Evolutionary conservation across 2,888 invertebrate species (phyloP), one percentile per base, ranked within the genome.

Genomic region (Heliothis peltigera): DNA sequence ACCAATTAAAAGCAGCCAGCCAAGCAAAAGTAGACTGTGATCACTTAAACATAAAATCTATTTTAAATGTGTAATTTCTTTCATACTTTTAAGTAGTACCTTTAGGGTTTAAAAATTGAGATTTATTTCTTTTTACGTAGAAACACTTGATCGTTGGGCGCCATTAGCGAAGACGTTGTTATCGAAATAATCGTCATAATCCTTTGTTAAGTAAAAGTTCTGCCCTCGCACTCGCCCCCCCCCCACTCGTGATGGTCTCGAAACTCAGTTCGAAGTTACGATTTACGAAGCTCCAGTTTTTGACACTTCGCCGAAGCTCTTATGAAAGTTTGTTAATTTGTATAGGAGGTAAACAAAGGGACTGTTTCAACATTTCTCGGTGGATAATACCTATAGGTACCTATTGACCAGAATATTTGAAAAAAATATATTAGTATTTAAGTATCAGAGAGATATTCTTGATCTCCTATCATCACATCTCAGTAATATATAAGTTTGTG

Each of bases 241-340:
- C 48, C 10, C 4, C n/a, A 39, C 10, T 39, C 35, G 21, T 61
- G 49, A 51, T 21, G 32, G 43, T 32, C 4, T 48, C 21, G 0
- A n/a, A 21, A 61, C 43, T 52, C 49, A 47, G 65, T 77, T 48
- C 46, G 63, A 63, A 72, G 57, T 72, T 60, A 58, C 6, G 57
- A 77, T 80, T 76, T 61, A 64, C 28, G 43, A 18, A 19, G 28
- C 6, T 42, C 1, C 21, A 53, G 44, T 48, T 63, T 58, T 51
- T 43, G 51, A 58, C 25, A 51, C 17, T 75, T 62, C 10, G 59
- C 70, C 48, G 22, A 1, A 35, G 17, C 43, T 35, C 18, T 44
- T 43, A 25, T 46, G n/a, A 17, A 25, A 47, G 22, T 72, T 32
- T 46, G 42, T 52, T 47, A 35, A 19, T 53, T 64, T 35, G 19